Percentiles rank a stretch among this genome's conserved stretches.
Evolutionary conservation across 2,888 invertebrate species (phyloP).

Genomic region (Caenorhabditis imperialis): DNA sequence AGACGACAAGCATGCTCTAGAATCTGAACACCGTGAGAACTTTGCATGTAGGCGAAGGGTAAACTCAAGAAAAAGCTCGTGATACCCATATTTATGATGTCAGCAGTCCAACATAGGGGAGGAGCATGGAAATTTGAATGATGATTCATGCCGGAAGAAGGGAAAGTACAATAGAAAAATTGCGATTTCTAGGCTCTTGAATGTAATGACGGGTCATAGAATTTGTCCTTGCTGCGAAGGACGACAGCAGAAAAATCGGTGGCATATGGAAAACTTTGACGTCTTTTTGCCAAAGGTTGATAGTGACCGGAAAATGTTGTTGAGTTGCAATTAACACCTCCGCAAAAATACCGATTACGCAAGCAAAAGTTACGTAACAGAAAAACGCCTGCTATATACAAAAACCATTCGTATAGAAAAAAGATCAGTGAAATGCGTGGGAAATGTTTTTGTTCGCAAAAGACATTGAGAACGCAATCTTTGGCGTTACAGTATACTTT

Average conservation of each 20-base stretch:
- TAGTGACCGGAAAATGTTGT: constrained; percentile 4
- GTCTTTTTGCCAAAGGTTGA: constrained; percentile 11
- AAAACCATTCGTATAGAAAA: neutral
- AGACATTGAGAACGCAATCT: neutral
- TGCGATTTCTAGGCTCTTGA: constrained; percentile 5
- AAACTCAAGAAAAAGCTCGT: no score
- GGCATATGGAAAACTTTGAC: neutral
- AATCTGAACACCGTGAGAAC: no score
- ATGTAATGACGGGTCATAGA: constrained; percentile 11
- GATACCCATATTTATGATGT: neutral
- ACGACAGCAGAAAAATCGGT: neutral
- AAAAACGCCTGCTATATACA: no score
- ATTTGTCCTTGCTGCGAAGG: constrained; percentile 5
- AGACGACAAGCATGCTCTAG: no score
- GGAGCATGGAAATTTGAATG: constrained; percentile 18
- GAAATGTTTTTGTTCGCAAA: neutral
- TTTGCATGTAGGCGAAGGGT: no score
- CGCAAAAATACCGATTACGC: no score
- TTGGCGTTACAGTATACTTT: neutral
- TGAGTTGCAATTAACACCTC: no score
- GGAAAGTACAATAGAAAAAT: constrained; percentile 1
- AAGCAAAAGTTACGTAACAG: no score
- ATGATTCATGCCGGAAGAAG: constrained; percentile 15
- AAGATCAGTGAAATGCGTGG: neutral
- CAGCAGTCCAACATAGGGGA: constrained; percentile 1